Base-by-base conservation (phyloP, 2,113 vertebrate genomes). In the Tupaia tana region DNA sequence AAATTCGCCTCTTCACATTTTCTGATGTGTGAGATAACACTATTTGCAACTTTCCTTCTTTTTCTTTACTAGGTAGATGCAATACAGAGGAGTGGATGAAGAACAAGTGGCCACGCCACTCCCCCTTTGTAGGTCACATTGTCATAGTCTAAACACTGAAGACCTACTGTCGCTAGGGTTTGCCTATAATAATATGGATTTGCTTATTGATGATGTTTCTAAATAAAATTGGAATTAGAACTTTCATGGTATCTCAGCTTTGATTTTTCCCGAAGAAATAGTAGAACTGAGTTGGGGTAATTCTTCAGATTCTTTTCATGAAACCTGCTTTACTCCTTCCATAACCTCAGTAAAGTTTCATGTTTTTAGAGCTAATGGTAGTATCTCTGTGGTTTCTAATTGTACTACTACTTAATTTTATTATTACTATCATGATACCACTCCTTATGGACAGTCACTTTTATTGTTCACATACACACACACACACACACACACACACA, bases 1-100 rank as follows among this genome's bases (percentile, higher is more conserved):
- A 90, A 94, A 66, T 95, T 94, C 13, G 43, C 20, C 25, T 92
- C 31, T 86, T 90, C 70, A 59, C 66, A 80, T 80, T 95, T 96
- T 94, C 66, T 88, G 58, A 43, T 79, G 52, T 93, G 91, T 83
- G 64, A 86, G 83, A 89, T 58, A 88, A 63, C 13, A 89, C 27
- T 54, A 11, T 56, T 69, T 75, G 29, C 12, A 94, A 58, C 56
- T 20, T 91, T 75, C 69, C 43, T 31, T 16, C 61, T 71, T 87
- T 94, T 90, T 9, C 54, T 29, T 74, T 94, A 71, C 13, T 69
- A 77, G 9, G 59, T 78, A 75, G 71, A 27, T 77, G 29, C 9
- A 77, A 22, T n/a, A n/a, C 10, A 22, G 54, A 34, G 22, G 12
- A 78, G 9, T n/a, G 13, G 14, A 24, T 67, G 12, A 79, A 54